phyloP scores from a whole-genome alignment of 2,113 vertebrate genomes.

The Cyanoderma ruficeps region DNA sequence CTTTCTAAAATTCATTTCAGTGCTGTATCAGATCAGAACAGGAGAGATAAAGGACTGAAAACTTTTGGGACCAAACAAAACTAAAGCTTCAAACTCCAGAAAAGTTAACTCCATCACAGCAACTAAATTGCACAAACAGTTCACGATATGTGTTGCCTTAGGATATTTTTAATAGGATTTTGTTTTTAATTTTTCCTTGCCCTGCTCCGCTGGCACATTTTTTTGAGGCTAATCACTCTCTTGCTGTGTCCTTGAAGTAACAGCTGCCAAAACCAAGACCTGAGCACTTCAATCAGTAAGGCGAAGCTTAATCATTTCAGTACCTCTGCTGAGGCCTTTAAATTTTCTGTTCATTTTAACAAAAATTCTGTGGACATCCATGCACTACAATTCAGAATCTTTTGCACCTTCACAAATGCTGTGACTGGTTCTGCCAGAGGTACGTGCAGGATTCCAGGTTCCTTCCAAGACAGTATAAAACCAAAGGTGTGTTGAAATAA shows the following conservation, averaged over 20 bases:
- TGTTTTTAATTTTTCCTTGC: neutral
- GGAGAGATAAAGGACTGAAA: neutral
- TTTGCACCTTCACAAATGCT: neutral
- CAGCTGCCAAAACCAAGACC: neutral
- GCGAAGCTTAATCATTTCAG: neutral
- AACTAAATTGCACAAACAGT: neutral
- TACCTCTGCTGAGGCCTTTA: neutral
- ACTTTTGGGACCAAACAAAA: neutral
- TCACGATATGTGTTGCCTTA: neutral
- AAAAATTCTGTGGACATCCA: neutral
- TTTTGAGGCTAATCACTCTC: neutral
- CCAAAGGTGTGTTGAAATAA: neutral
- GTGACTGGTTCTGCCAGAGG: neutral
- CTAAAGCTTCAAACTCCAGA: neutral
- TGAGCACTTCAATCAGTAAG: neutral
- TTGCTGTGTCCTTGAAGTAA: neutral
- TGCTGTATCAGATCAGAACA: neutral
- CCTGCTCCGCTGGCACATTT: neutral
- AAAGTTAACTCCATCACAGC: neutral
- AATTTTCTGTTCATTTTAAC: neutral
- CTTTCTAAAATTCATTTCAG: neutral
- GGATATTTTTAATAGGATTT: neutral
- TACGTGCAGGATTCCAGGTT: neutral
- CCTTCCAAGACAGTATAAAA: neutral
- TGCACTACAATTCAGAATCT: neutral